These are phyloP conservation scores for Stichodactyla helianthus DNA, from an alignment of 64 coral and sea anemone genomes.

Conservation along the genomic window DNA sequence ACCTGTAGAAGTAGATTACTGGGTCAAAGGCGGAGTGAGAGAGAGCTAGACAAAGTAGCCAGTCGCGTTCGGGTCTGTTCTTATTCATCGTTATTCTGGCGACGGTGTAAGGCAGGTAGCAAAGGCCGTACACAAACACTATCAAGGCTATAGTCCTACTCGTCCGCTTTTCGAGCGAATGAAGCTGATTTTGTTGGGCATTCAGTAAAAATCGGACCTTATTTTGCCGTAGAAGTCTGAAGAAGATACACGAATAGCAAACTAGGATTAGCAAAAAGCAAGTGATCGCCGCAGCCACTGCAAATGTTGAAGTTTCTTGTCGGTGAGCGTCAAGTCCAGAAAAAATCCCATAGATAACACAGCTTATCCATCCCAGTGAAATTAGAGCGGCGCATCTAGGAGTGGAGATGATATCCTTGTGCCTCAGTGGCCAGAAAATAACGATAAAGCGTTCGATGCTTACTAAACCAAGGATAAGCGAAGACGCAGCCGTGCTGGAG, in stretches of 20 bases:
- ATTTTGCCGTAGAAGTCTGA: background rate
- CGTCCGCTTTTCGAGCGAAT: background rate
- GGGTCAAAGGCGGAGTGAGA: background rate
- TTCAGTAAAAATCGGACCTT: background rate
- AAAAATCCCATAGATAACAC: background rate
- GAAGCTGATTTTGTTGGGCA: background rate
- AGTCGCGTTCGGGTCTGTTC: background rate
- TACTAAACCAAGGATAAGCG: background rate
- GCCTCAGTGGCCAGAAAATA: slow-evolving; percentile 6
- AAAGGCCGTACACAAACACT: background rate
- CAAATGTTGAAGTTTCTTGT: background rate
- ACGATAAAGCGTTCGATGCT: slow-evolving; percentile 1
- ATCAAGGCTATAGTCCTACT: background rate
- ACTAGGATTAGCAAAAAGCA: background rate
- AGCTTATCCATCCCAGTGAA: background rate
- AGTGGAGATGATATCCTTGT: slow-evolving; percentile 3
- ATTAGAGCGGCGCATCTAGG: background rate
- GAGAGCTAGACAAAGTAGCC: background rate
- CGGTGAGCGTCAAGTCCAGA: background rate
- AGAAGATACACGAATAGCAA: background rate
- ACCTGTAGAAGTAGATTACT: background rate
- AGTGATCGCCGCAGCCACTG: background rate
- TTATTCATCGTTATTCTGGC: background rate
- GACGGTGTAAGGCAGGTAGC: background rate
- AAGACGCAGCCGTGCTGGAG: background rate